Conservation (phyloP, 2,888 invertebrate genomes). For the Drosophila recens region DNA sequence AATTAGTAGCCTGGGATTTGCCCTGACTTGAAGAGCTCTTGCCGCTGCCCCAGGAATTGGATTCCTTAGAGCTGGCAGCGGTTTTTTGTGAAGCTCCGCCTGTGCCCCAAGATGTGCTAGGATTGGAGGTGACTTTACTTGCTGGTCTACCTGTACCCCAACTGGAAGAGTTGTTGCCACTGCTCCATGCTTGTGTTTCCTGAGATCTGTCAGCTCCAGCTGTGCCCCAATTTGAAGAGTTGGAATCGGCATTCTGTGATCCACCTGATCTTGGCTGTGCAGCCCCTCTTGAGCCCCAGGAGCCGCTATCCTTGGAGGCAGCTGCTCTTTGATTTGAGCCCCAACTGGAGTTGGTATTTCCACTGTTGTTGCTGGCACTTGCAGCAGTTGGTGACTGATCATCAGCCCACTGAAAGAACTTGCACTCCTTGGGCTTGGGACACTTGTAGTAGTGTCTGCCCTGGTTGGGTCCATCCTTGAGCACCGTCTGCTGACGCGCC, state of each 20-base stretch:
- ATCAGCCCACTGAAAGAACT: conserved; percentile 94
- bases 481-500: conserved; percentile 86
- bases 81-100: neutral
- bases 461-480: conserved; percentile 93
- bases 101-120: neutral
- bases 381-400: conserved; percentile 26
- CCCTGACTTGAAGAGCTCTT: neutral
- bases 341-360: conserved; percentile 21
- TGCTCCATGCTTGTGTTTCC: conserved; percentile 15
- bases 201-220: neutral
- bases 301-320: neutral
- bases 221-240: conserved; percentile 18
- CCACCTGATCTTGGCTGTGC: neutral
- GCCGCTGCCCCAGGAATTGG: neutral
- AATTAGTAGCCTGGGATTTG: neutral
- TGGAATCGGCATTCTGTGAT: neutral
- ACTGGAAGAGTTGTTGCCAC: conserved; percentile 2
- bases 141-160: conserved; percentile 6
- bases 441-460: conserved; percentile 93
- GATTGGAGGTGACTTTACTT: neutral
- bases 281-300: conserved; percentile 1
- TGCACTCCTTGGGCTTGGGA: conserved; percentile 87
- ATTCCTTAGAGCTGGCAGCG: conserved; percentile 3
- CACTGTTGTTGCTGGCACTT: too few relatives aligned
- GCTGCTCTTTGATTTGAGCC: neutral